Percentiles rank a stretch among this genome's conserved stretches.
phyloP scores from a whole-genome alignment of 2,113 vertebrate genomes.

The Talpa occidentalis region DNA sequence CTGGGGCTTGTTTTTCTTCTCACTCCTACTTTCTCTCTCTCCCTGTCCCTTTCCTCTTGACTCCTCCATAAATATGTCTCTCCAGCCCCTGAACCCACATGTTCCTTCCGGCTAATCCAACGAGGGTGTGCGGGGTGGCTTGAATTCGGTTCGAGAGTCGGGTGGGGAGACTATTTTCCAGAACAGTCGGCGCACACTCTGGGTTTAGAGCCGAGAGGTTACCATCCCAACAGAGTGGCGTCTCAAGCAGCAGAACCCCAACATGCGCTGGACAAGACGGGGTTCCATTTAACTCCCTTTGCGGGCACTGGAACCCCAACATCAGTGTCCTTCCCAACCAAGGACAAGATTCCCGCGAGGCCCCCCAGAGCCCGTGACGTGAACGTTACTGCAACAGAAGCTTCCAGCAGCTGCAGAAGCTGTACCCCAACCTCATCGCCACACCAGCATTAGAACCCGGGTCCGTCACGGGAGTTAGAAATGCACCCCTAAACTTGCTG shows the following conservation, averaged over 20 bases:
- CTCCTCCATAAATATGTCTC: background rate
- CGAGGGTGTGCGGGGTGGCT: rapidly evolving
- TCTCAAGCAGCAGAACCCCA: background rate
- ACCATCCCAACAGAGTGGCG: rapidly evolving
- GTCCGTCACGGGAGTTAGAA: too few relatives aligned
- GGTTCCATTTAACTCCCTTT: rapidly evolving
- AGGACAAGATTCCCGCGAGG: rapidly evolving
- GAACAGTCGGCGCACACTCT: too few relatives aligned
- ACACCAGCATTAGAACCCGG: too few relatives aligned
- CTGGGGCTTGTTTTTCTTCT: slow-evolving; percentile 18
- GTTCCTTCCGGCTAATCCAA: background rate
- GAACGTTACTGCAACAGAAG: rapidly evolving
- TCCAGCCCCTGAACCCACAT: background rate
- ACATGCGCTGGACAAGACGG: rapidly evolving
- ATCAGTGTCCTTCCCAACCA: rapidly evolving
- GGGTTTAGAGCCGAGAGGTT: too few relatives aligned
- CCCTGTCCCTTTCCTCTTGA: background rate
- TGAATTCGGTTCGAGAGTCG: too few relatives aligned
- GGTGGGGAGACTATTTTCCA: too few relatives aligned
- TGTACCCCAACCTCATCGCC: rapidly evolving
- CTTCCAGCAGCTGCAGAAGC: background rate
- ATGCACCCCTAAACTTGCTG: too few relatives aligned
- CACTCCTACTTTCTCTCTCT: background rate
- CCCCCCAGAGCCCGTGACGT: rapidly evolving
- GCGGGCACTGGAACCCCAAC: rapidly evolving